These are phyloP conservation scores for Digitonthophagus gazella DNA, from an alignment of 2,888 invertebrate species.

Conservation along the genomic window DNA sequence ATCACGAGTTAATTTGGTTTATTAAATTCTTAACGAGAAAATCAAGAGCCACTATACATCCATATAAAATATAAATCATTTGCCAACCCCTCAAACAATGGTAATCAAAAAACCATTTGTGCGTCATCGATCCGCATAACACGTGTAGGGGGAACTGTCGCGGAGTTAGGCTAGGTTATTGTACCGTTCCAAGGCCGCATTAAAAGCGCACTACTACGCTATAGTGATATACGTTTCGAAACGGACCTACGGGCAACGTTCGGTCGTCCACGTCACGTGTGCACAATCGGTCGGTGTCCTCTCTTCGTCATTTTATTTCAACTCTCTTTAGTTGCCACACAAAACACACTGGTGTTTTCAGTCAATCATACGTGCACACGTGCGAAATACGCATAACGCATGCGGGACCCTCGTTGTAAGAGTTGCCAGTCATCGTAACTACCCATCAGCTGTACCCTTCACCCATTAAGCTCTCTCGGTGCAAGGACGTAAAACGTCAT, in stretches of 20 bases:
- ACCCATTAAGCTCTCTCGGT: background rate
- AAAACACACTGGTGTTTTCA: background rate
- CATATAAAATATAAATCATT: too few species aligned
- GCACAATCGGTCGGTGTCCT: background rate
- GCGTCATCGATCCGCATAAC: background rate
- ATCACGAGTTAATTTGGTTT: too few species aligned
- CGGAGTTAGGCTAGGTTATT: conserved; percentile 40
- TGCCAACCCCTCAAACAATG: background rate
- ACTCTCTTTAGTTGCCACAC: background rate
- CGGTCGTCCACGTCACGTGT: background rate
- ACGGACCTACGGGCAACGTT: background rate
- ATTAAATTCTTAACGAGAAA: too few species aligned
- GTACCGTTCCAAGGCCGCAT: conserved; percentile 38
- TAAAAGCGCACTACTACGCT: background rate
- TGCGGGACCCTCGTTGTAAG: background rate
- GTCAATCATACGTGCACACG: background rate
- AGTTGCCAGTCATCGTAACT: background rate
- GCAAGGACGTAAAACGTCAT: conserved; percentile 1
- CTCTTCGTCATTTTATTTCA: too few species aligned
- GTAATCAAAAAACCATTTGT: background rate
- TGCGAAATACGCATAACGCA: background rate
- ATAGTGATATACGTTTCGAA: too few species aligned
- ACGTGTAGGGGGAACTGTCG: conserved; percentile 27
- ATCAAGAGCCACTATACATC: too few species aligned
- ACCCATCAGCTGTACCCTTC: background rate